phyloP scores from a whole-genome alignment of 1,140 invertebrate species.

The Sipha flava region DNA sequence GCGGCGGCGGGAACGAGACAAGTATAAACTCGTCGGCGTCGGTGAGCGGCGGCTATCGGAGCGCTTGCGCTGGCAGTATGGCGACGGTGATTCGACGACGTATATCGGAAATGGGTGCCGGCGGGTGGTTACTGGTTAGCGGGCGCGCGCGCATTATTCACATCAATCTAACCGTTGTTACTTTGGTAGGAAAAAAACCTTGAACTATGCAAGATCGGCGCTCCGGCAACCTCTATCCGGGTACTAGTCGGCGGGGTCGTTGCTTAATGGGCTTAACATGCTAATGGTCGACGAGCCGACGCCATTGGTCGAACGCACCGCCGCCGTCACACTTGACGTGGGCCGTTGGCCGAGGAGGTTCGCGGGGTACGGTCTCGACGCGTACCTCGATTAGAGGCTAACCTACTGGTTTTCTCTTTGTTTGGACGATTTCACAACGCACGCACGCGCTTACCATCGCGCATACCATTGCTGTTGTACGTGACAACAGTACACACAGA shows the following conservation, averaged over 20 bases:
- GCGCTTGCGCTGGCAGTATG: too few species aligned
- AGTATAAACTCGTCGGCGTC: too few species aligned
- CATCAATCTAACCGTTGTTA: neutral
- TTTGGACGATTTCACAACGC: neutral
- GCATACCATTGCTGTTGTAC: too few species aligned
- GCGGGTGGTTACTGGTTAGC: too few species aligned
- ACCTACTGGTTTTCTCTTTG: neutral
- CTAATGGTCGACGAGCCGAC: neutral
- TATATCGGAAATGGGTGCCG: too few species aligned
- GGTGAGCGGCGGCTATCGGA: too few species aligned
- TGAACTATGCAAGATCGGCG: constrained; percentile 9
- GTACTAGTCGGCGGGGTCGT: neutral
- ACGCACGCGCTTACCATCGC: neutral
- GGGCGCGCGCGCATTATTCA: neutral
- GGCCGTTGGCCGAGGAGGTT: neutral
- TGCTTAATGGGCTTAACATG: neutral
- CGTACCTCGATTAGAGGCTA: constrained; percentile 19
- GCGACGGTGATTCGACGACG: too few species aligned
- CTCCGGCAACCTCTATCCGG: neutral
- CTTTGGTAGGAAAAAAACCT: neutral
- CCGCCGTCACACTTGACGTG: neutral
- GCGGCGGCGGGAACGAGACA: too few species aligned
- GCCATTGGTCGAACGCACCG: neutral
- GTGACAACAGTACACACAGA: too few species aligned
- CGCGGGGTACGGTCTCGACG: neutral